Percentiles rank a stretch among this genome's conserved stretches.
phyloP scores from a whole-genome alignment of 37 sponge, comb jelly and placozoan species.

The Amphimedon queenslandica region DNA sequence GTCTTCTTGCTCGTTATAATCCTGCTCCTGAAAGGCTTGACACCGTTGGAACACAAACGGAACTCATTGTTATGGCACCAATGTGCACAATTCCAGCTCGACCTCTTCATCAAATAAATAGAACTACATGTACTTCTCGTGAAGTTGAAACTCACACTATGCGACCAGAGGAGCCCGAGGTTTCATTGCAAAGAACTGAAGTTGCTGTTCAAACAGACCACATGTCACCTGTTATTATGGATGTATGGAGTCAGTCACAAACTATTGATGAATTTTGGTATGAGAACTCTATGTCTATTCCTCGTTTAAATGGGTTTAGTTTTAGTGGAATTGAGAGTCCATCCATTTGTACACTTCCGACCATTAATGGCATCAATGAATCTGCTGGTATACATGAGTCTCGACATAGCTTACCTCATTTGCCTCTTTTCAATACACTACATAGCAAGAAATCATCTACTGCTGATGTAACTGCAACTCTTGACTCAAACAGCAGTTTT shows the following conservation, averaged over 20 bases:
- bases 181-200: not conserved
- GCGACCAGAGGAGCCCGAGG: not conserved
- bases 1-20: constrained; percentile 21
- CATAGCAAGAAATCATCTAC: too few species aligned
- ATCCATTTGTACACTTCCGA: not conserved
- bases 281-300: constrained; percentile 7
- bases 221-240: not conserved
- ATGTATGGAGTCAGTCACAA: not conserved
- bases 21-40: not conserved
- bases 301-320: not conserved
- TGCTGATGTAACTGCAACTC: not conserved
- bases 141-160: not conserved
- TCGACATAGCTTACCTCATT: not conserved
- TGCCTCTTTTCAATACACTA: not conserved
- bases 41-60: not conserved
- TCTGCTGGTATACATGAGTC: not conserved
- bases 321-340: not conserved
- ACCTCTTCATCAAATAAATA: not conserved
- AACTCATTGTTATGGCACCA: not conserved
- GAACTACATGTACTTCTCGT: not conserved
- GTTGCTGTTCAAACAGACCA: not conserved
- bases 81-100: not conserved
- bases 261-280: not conserved
- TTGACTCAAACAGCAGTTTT: not conserved
- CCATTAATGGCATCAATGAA: not conserved